Percentiles rank a stretch among this genome's conserved stretches.
Conservation (phyloP, 2,888 invertebrate genomes). For the Erebia palarica region DNA sequence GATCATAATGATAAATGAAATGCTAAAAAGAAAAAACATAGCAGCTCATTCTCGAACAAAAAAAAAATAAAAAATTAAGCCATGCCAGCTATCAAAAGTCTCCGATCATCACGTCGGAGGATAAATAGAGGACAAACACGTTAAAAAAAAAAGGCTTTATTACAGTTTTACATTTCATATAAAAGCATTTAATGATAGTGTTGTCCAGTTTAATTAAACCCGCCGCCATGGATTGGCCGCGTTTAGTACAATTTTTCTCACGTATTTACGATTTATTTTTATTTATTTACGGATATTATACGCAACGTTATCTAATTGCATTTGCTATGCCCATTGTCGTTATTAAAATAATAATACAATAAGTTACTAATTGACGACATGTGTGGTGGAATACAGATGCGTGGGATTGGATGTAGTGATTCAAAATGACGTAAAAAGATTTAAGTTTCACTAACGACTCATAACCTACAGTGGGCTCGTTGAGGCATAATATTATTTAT, state of each 20-base stretch:
- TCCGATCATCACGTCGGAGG: too few species aligned
- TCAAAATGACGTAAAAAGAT: neutral
- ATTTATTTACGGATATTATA: constrained; percentile 20
- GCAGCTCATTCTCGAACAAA: too few species aligned
- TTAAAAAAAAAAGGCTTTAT: constrained; percentile 26
- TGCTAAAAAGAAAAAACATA: too few species aligned
- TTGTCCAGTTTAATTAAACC: constrained; percentile 32
- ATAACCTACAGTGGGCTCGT: neutral
- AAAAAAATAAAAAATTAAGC: too few species aligned
- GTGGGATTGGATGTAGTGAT: neutral
- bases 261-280: constrained; percentile 16
- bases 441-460: neutral
- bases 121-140: too few species aligned
- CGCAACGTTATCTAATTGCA: constrained; percentile 14
- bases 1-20: too few species aligned
- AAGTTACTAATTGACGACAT: neutral
- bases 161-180: constrained; percentile 24
- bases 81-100: too few species aligned
- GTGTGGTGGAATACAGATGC: neutral
- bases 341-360: neutral
- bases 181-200: constrained; percentile 26
- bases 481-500: neutral
- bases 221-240: constrained; percentile 21
- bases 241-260: constrained; percentile 23
- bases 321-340: constrained; percentile 19